Conservation (phyloP, 2,888 invertebrate species). For the Dioctria rufipes region DNA sequence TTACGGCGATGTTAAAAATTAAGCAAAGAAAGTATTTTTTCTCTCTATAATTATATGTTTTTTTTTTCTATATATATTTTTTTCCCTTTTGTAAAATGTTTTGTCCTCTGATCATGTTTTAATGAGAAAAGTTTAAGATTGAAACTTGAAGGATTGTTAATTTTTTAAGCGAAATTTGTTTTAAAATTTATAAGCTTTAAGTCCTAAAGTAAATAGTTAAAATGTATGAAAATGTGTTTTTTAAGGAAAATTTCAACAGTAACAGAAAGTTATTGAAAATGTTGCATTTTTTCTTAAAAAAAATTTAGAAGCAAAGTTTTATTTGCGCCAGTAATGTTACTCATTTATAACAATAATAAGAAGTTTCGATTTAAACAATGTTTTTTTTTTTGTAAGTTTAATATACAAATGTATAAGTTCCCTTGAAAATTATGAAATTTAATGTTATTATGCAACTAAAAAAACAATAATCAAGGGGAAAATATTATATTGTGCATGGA, state of each 20-base stretch:
- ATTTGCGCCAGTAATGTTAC: conserved; percentile 45
- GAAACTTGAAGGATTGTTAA: not conserved
- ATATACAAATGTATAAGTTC: too few species aligned
- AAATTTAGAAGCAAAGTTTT: conserved; percentile 47
- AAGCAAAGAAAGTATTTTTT: conserved; percentile 10
- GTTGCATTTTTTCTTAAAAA: conserved; percentile 43
- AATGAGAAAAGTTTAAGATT: conserved; percentile 32
- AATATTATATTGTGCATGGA: too few species aligned
- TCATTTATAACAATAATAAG: conserved; percentile 20
- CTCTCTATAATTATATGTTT: not conserved
- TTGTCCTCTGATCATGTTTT: conserved; percentile 47
- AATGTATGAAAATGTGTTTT: conserved; percentile 8
- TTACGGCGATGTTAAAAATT: conserved; percentile 36
- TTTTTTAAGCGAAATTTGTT: conserved; percentile 48
- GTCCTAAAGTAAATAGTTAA: conserved; percentile 11
- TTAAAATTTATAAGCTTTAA: conserved; percentile 42
- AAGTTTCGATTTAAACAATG: too few species aligned
- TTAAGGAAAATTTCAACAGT: conserved; percentile 28
- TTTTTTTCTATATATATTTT: not conserved
- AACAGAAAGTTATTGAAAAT: conserved; percentile 23
- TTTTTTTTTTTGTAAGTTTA: too few species aligned
- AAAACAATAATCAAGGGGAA: too few species aligned
- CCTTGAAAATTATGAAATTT: too few species aligned
- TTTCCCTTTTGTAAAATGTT: conserved; percentile 30
- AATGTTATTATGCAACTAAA: too few species aligned